A percentile compares a stretch with the other conserved stretches of the same genome.
Conservation (phyloP, 2,797 vertebrate genomes). For the Neosilurus mollespiculum region DNA sequence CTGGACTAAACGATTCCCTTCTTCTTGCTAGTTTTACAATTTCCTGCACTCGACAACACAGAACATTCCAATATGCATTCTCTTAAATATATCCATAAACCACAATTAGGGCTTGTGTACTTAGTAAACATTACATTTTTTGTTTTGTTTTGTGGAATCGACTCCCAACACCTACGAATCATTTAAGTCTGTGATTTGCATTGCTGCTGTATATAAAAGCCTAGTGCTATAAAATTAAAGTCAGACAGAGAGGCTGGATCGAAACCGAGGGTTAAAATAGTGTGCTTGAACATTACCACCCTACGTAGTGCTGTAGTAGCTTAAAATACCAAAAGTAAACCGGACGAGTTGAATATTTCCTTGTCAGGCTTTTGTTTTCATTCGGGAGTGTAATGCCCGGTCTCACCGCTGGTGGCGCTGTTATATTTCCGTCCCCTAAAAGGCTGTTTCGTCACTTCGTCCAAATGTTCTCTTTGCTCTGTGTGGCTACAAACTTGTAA, state of each 20-base stretch:
- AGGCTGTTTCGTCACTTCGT: slow-evolving; percentile 29
- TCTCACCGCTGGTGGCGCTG: slow-evolving; percentile 62
- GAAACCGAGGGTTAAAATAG: background rate
- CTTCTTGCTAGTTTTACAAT: background rate
- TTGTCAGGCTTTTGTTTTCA: background rate
- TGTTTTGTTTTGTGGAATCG: background rate
- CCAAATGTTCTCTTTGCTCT: background rate
- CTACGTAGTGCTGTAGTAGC: background rate
- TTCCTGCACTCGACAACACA: background rate
- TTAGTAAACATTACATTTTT: background rate
- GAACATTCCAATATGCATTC: too few species aligned
- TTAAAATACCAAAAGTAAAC: background rate
- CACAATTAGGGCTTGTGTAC: background rate
- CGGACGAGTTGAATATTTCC: background rate
- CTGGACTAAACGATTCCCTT: background rate
- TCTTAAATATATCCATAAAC: too few species aligned
- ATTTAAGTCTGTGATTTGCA: background rate
- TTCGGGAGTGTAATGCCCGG: background rate
- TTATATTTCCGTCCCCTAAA: slow-evolving; percentile 31
- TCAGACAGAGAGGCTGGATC: too few species aligned
- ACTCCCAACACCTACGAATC: background rate
- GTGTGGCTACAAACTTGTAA: slow-evolving; percentile 11
- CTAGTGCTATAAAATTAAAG: too few species aligned
- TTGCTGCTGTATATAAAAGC: too few species aligned
- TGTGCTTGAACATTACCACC: background rate